These are phyloP conservation scores for Catamblyrhynchus diadema DNA, from an alignment of 2,797 vertebrate genomes.

Conservation along the genomic window DNA sequence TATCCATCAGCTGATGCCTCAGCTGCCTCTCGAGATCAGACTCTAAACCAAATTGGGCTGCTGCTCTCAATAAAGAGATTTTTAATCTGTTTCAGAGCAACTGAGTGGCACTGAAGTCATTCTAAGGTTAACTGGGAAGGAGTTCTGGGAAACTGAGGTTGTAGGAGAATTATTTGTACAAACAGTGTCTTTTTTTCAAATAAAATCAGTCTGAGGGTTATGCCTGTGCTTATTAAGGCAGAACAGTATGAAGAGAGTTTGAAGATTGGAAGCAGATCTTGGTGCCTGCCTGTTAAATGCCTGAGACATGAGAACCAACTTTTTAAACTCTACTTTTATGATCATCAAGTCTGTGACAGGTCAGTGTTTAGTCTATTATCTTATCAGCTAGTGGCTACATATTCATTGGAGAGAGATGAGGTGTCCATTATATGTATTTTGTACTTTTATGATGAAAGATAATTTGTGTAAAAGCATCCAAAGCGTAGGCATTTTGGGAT, in stretches of 20 bases:
- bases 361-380: conserved; percentile 63
- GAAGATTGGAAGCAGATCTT: conserved; percentile 14
- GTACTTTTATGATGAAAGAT: conserved; percentile 68
- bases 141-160: neutral
- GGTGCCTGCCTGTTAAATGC: conserved; percentile 33
- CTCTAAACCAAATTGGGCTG: neutral
- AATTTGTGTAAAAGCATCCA: conserved; percentile 69
- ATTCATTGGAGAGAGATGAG: conserved; percentile 66
- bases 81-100: neutral
- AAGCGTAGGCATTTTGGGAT: conserved; percentile 59
- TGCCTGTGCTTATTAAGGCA: conserved; percentile 6
- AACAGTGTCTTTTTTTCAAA: neutral
- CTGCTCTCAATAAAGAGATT: neutral
- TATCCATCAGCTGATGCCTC: conserved; percentile 14
- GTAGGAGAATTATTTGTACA: neutral
- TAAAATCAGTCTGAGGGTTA: neutral
- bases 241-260: neutral
- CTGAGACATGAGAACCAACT: conserved; percentile 35
- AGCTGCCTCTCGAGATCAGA: conserved; percentile 15
- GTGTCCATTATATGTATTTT: conserved; percentile 67
- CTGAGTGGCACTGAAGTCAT: neutral
- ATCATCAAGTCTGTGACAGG: conserved; percentile 41
- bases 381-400: conserved; percentile 60
- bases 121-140: conserved; percentile 14
- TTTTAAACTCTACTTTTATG: conserved; percentile 60